Conservation (phyloP, 37 sponge, comb jelly and placozoan genomes). For the Theonella swinhoei region DNA sequence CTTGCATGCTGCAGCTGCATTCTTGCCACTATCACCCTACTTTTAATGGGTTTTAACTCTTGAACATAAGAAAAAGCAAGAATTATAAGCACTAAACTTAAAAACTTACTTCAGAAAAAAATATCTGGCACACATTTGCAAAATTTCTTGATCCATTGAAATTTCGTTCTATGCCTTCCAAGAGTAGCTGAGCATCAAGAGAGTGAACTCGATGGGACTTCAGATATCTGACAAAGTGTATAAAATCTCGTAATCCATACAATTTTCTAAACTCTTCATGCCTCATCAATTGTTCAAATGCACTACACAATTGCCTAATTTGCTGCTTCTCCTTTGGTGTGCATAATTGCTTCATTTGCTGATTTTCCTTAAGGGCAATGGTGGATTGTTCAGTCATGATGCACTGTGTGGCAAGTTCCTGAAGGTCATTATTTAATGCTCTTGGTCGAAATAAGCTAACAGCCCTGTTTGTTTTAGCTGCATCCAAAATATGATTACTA, state of each 20-base stretch:
- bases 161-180: slow-evolving; percentile 61
- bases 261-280: slow-evolving; percentile 12
- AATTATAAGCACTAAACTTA: too few species aligned
- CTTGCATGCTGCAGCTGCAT: too few species aligned
- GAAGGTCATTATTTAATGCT: slow-evolving; percentile 12
- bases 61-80: not conserved
- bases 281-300: not conserved
- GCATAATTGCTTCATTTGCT: too few species aligned
- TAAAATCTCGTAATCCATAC: slow-evolving; percentile 72
- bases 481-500: slow-evolving; percentile 68
- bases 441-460: slow-evolving; percentile 55
- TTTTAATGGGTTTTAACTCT: not conserved
- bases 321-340: too few species aligned
- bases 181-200: slow-evolving; percentile 16
- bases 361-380: not conserved
- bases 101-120: slow-evolving; percentile 7
- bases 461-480: slow-evolving; percentile 76
- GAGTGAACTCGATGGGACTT: not conserved
- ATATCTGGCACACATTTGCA: not conserved
- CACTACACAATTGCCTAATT: not conserved
- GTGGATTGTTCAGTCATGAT: not conserved
- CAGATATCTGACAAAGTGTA: slow-evolving; percentile 61
- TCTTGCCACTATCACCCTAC: too few species aligned
- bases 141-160: slow-evolving; percentile 56
- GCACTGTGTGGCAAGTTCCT: slow-evolving; percentile 44